Percentiles rank a stretch among this genome's conserved stretches.
phyloP scores from a whole-genome alignment of 2,797 vertebrate species.

The Strix occidentalis region DNA sequence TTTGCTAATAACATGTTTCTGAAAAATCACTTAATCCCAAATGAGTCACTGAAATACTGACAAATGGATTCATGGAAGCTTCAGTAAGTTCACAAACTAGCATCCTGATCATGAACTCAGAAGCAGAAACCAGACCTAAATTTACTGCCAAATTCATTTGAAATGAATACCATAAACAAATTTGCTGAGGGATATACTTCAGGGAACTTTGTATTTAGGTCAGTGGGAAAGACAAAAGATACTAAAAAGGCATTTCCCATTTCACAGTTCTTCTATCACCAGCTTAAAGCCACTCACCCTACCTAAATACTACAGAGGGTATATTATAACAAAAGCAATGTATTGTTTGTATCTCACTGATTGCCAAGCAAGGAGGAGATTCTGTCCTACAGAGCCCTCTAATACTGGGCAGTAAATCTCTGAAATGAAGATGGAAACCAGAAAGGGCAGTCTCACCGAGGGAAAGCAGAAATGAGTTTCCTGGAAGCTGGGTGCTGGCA shows the following conservation, averaged over 20 bases:
- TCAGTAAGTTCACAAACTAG: neutral
- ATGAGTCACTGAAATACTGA: neutral
- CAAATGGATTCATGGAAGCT: neutral
- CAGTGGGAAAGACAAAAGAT: neutral
- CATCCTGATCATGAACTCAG: neutral
- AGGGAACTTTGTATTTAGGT: constrained; percentile 26
- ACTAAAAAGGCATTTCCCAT: neutral
- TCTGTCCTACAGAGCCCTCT: neutral
- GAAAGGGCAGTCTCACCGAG: neutral
- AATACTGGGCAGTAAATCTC: neutral
- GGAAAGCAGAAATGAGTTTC: neutral
- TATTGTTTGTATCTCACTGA: neutral
- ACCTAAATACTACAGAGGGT: neutral
- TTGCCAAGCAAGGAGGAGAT: neutral
- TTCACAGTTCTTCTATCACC: neutral
- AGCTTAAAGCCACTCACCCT: neutral
- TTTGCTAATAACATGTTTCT: neutral
- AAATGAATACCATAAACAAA: neutral
- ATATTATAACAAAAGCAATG: neutral
- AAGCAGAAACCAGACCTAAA: neutral
- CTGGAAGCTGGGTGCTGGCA: neutral
- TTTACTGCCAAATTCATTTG: neutral
- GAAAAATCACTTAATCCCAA: neutral
- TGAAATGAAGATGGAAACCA: constrained; percentile 13
- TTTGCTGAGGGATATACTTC: constrained; percentile 3